Base-by-base conservation (phyloP, 2,888 invertebrate species). In the Eupeodes latifasciatus region DNA sequence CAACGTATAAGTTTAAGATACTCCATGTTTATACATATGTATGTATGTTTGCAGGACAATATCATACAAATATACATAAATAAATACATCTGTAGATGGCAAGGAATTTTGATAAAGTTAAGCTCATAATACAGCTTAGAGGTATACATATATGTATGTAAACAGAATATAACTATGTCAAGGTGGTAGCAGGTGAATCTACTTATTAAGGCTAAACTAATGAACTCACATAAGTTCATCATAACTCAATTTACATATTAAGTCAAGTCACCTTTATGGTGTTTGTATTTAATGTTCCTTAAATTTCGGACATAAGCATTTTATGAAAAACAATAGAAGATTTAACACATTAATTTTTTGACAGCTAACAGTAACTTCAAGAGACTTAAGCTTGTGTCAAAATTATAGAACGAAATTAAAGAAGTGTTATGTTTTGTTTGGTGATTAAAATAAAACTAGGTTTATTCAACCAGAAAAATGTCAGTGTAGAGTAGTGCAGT, bases 71-170 rank as follows among this genome's bases (percentile, higher is more conserved):
- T 27, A 27, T 27, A 27, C 27, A 27, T 27, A 27, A 27, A 27
- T 27, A 27, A 27, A 27, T 27, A 27, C 27, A 27, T 27, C 1
- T 27, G 27, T 2, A 72, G 59, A n/a, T 27, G 27, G 59, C n/a
- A 59, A 59, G 57, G 59, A 59, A 27, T 27, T 55, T 14, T 40
- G 71, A 71, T 55, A 55, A 55, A 55, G 71, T 71, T 71, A 55
- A 71, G 71, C 19, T 40, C 40, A 40, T 71, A 71, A 71, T 55
- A n/a, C 55, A 44, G 55, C 55, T 71, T 55, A 19, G 44, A 51
- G 12, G 9, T 40, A 27, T 27, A 27, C n/a, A n/a, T n/a, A n/a
- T n/a, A n/a, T n/a, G n/a, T 19, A 19, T 19, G 19, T 27, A 3
- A 1, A 27, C 2, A 36, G 40, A 51, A 55, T 14, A 47, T 47